These are phyloP conservation scores for Danio albolineatus DNA, from an alignment of 2,797 vertebrate species.

Conservation along the genomic window DNA sequence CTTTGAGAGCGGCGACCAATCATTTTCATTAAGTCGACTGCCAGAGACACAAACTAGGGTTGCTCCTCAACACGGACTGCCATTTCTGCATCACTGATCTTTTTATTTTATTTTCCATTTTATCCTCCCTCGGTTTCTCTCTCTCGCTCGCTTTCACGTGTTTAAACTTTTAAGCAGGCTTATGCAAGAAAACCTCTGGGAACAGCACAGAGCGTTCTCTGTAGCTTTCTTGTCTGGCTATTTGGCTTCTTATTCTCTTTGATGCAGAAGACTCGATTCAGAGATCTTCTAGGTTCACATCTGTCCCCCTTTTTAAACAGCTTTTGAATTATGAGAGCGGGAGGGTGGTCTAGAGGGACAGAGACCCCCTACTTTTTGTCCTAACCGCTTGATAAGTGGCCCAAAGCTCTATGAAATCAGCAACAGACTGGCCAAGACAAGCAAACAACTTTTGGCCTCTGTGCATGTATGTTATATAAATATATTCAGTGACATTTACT, in stretches of 20 bases:
- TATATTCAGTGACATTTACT: background rate
- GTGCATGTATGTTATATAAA: background rate
- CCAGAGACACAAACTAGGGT: conserved; percentile 30
- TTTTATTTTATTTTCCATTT: conserved; percentile 18
- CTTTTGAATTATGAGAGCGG: background rate
- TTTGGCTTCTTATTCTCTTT: conserved; percentile 61
- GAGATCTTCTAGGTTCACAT: conserved; percentile 46
- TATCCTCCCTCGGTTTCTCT: background rate
- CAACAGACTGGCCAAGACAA: background rate
- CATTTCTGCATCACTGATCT: conserved; percentile 45
- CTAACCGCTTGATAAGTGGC: background rate
- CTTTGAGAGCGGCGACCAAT: conserved; percentile 29
- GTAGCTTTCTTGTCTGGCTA: conserved; percentile 41
- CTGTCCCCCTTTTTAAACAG: conserved; percentile 24
- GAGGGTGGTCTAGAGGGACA: background rate
- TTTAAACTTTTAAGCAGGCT: conserved; percentile 63
- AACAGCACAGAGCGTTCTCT: conserved; percentile 28
- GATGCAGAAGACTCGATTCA: conserved; percentile 57
- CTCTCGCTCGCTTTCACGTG: conserved; percentile 39
- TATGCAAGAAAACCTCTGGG: conserved; percentile 56
- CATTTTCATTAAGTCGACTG: conserved; percentile 33
- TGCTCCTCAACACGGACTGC: conserved; percentile 21
- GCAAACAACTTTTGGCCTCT: background rate
- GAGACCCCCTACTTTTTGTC: background rate
- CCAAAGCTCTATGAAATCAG: background rate